phyloP scores from a whole-genome alignment of 2,113 vertebrate genomes.

The Strigops habroptila region DNA sequence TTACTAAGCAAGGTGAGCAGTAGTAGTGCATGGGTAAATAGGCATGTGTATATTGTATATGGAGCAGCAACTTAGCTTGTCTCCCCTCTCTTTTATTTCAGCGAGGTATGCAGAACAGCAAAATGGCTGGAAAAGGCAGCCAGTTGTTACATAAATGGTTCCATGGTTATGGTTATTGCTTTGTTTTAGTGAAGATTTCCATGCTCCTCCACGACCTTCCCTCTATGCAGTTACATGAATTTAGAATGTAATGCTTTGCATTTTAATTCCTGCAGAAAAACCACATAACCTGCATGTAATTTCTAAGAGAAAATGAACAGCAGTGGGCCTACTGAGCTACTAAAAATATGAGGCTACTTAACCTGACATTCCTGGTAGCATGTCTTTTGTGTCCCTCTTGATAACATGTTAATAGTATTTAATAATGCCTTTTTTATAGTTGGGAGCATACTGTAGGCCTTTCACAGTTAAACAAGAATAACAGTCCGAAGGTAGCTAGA shows the following conservation, averaged over 20 bases:
- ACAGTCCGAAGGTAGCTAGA: not conserved
- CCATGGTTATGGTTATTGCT: not conserved
- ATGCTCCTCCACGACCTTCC: not conserved
- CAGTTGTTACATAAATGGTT: not conserved
- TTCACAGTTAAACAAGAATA: not conserved
- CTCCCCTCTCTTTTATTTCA: not conserved
- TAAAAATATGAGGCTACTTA: constrained; percentile 39
- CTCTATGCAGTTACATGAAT: not conserved
- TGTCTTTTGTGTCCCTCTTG: constrained; percentile 24
- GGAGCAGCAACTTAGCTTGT: constrained; percentile 1
- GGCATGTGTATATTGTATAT: constrained; percentile 25
- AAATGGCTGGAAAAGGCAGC: not conserved
- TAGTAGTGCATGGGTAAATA: constrained; percentile 39
- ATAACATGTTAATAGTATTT: not conserved
- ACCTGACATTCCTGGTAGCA: not conserved
- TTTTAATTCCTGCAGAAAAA: constrained; percentile 41
- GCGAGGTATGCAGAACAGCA: not conserved
- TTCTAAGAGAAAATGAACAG: not conserved
- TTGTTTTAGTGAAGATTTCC: not conserved
- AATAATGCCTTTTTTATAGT: not conserved
- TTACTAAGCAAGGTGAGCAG: constrained; percentile 54
- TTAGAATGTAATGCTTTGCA: constrained; percentile 32
- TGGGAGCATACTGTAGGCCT: not conserved
- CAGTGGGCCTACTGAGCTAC: not conserved
- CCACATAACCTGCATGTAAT: constrained; percentile 38